A percentile compares a stretch with the other conserved stretches of the same genome.
Evolutionary conservation across 2,113 vertebrate genomes (phyloP).

Genomic region (Tretioscincus oriximinensis): DNA sequence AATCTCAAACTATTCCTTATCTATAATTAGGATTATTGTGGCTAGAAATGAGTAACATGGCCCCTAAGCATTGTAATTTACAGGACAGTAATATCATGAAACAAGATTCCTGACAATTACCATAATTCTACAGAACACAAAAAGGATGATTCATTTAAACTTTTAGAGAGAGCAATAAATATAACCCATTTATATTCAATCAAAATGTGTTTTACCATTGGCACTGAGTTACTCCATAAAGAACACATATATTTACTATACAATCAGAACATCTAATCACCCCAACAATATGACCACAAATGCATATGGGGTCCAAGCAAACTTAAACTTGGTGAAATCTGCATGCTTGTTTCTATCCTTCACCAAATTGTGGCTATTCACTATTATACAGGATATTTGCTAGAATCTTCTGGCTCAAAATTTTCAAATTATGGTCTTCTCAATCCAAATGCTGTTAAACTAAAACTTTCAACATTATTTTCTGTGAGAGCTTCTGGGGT

Average conservation of each 20-base stretch:
- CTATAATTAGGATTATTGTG: slow-evolving; percentile 24
- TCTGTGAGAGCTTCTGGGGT: too few species aligned
- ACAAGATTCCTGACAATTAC: background rate
- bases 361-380: background rate
- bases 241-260: background rate
- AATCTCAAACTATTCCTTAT: background rate
- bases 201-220: background rate
- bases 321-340: background rate
- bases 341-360: background rate
- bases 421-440: too few species aligned
- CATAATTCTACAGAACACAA: slow-evolving; percentile 16
- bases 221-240: background rate
- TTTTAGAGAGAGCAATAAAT: background rate
- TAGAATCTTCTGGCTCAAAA: background rate
- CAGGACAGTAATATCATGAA: slow-evolving; percentile 6
- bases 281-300: background rate
- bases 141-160: fast-evolving
- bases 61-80: slow-evolving; percentile 13
- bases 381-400: background rate
- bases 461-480: too few species aligned
- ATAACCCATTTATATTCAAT: background rate
- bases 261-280: background rate
- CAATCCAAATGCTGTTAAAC: too few species aligned
- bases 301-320: background rate
- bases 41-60: background rate